Percentiles rank a stretch among this genome's conserved stretches.
Evolutionary conservation across 1,140 invertebrate species (phyloP).

Genomic region (Panagrolaimus sp.): DNA sequence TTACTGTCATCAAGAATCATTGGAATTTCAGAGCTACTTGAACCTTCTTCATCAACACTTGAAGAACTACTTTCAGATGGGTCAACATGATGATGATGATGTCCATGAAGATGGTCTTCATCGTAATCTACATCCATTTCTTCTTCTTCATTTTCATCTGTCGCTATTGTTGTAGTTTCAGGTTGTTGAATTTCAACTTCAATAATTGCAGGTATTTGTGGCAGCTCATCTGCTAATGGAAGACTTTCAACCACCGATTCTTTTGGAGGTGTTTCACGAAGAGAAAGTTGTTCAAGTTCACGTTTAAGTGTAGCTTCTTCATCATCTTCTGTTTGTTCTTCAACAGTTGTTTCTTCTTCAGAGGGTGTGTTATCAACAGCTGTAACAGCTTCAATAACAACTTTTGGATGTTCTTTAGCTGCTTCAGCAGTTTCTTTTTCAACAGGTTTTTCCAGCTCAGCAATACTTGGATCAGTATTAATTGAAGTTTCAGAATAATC

Average conservation of each 20-base stretch:
- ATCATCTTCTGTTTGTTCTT: not conserved
- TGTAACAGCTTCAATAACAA: constrained; percentile 1
- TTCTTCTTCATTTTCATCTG: constrained; percentile 10
- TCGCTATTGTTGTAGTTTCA: not conserved
- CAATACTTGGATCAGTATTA: not conserved
- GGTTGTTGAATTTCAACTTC: too few relatives aligned
- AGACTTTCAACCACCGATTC: not conserved
- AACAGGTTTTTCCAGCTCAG: not conserved
- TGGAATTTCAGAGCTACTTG: too few relatives aligned
- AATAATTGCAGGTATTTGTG: too few relatives aligned
- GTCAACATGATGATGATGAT: too few relatives aligned
- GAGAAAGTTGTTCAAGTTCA: not conserved
- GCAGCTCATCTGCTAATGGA: too few relatives aligned
- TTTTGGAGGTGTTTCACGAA: not conserved
- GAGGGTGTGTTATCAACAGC: not conserved
- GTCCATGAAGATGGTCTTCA: not conserved
- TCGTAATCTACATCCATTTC: constrained; percentile 13
- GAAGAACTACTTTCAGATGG: too few relatives aligned
- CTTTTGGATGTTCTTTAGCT: not conserved
- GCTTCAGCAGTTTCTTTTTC: not conserved
- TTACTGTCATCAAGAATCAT: too few relatives aligned
- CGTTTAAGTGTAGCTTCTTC: constrained; percentile 8
- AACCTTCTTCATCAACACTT: too few relatives aligned
- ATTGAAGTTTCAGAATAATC: constrained; percentile 3
- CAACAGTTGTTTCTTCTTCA: not conserved